Base-by-base conservation (phyloP, 2,888 invertebrate species). In the Drosophila greeni region DNA sequence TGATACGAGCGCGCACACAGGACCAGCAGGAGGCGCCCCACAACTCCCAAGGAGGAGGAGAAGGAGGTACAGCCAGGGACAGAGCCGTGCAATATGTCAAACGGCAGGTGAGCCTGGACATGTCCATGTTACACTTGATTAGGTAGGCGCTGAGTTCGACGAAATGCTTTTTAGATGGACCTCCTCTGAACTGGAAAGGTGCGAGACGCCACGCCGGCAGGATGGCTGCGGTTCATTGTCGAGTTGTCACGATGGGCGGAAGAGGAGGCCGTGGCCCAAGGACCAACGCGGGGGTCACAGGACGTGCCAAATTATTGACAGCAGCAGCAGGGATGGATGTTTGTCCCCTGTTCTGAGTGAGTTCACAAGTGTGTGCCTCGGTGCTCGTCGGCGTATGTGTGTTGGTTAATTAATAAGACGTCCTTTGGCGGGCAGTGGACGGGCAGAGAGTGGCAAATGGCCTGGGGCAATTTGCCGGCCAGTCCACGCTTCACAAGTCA, bases 81-180 rank as follows among this genome's bases (percentile, higher is more conserved):
- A n/a, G 11, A 14, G 14, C 11, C 29, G 29, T 29, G 29, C 66
- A 70, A 82, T 76, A 54, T 83, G 79, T 75, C 79, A 75, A 64
- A n/a, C 34, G 66, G 58, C 74, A 82, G 79, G 79, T 84, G 73
- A 56, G 74, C 78, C 54, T 66, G 75, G 76, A 73, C 82, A 81
- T 82, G 77, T 74, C 74, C 80, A 65, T 76, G 79, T 69, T 84
- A 71, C 79, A 76, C 66, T 80, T 80, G 79, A 80, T 80, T 80
- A 84, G 82, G 82, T 84, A 82, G 79, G 76, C 84, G 79, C 80
- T 64, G 84, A 84, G 82, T 74, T 82, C 84, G 82, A 82, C 74
- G 74, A 84, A 80, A 80, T 80, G 79, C 76, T 71, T 74, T 79
- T 79, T 84, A 82, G 84, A 74, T 70, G 76, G 65, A 51, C 65